Conservation (phyloP, 37 sponge, comb jelly and placozoan species). For the Trichoplax adhaerens region DNA sequence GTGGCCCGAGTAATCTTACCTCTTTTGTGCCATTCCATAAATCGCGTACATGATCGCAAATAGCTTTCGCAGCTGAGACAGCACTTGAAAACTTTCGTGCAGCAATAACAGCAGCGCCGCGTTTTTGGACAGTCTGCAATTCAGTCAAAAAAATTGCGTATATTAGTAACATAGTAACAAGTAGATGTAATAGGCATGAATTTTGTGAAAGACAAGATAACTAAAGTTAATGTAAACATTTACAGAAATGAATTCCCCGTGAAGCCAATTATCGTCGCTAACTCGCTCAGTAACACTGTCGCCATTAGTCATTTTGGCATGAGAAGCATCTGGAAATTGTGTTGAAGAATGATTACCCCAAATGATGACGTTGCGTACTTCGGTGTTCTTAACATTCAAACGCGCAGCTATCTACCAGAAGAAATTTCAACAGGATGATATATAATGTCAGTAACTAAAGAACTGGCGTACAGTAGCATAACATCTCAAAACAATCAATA, state of each 20-base stretch:
- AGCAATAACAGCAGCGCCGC: conserved; percentile 86
- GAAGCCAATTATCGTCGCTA: conserved; percentile 84
- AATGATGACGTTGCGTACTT: conserved; percentile 80
- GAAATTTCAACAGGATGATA: background rate
- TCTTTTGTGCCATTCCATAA: conserved; percentile 82
- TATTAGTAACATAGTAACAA: background rate
- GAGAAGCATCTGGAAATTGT: conserved; percentile 89
- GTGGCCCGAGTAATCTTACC: conserved; percentile 10
- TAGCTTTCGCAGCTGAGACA: conserved; percentile 97
- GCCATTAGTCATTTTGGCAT: conserved; percentile 31
- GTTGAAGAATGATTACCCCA: conserved; percentile 99
- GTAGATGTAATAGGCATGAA: background rate
- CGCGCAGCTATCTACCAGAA: conserved; percentile 43
- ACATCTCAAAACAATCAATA: too few relatives aligned
- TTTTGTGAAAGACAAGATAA: background rate
- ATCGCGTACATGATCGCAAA: conserved; percentile 86
- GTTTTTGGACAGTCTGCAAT: conserved; percentile 71
- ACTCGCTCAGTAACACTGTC: conserved; percentile 48
- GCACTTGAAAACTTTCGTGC: conserved; percentile 86
- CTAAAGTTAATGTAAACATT: background rate
- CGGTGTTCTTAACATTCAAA: conserved; percentile 25
- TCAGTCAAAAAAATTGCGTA: background rate
- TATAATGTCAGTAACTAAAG: background rate
- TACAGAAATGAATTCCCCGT: conserved; percentile 89
- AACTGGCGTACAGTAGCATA: background rate